phyloP scores from a whole-genome alignment of 2,888 invertebrate genomes.

The Aspidiotus destructor region DNA sequence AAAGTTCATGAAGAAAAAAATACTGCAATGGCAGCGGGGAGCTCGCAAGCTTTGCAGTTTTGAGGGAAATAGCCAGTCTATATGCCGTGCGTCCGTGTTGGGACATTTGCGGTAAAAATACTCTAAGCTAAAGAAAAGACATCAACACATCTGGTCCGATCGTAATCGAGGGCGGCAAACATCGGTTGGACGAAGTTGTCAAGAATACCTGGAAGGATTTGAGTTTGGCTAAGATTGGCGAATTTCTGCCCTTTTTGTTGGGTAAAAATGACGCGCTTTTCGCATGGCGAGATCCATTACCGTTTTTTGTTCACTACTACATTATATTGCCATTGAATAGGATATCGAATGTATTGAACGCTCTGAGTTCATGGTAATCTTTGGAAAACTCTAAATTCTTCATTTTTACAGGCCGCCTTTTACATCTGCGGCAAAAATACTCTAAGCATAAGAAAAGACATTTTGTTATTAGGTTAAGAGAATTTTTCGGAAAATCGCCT shows the following conservation, averaged over 20 bases:
- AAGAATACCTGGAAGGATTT: constrained; percentile 45
- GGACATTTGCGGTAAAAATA: too few species aligned
- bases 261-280: constrained; percentile 73
- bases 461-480: not conserved
- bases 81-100: too few species aligned
- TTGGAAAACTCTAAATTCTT: too few species aligned
- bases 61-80: too few species aligned
- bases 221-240: constrained; percentile 48
- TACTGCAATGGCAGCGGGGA: too few species aligned
- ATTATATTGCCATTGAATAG: constrained; percentile 61
- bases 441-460: not conserved
- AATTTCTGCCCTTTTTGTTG: constrained; percentile 56
- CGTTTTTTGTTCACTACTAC: constrained; percentile 77
- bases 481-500: not conserved
- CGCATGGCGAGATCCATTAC: constrained; percentile 74
- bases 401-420: too few species aligned
- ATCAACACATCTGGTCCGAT: constrained; percentile 50
- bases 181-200: constrained; percentile 54
- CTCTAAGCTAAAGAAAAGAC: too few species aligned
- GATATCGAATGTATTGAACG: constrained; percentile 47
- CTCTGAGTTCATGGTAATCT: too few species aligned
- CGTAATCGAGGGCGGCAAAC: constrained; percentile 45
- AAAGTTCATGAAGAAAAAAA: too few species aligned
- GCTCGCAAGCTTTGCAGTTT: too few species aligned
- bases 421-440: too few species aligned